Conservation (phyloP, 2,113 vertebrate species). For the Sigmodon hispidus region DNA sequence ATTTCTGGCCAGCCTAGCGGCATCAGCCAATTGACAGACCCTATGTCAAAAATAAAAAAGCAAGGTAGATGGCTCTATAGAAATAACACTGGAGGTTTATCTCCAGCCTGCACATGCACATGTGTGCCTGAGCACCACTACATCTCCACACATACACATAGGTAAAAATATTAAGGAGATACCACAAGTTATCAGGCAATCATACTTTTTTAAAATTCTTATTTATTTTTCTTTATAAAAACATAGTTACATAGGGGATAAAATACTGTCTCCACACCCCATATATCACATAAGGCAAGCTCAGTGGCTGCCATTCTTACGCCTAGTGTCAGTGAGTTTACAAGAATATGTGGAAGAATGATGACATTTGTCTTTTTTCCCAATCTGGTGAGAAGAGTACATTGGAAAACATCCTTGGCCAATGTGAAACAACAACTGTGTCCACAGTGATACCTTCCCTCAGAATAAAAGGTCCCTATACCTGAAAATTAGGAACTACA, state of each 20-base stretch:
- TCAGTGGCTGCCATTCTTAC: too few relatives aligned
- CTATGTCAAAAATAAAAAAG: background rate
- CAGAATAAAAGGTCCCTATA: background rate
- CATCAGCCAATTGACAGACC: background rate
- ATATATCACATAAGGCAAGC: background rate
- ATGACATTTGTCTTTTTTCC: background rate
- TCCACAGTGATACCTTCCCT: background rate
- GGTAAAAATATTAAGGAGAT: background rate
- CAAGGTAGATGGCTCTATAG: background rate
- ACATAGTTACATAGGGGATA: background rate
- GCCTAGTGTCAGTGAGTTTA: fast-evolving
- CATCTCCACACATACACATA: background rate
- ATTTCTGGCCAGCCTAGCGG: background rate
- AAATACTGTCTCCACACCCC: background rate
- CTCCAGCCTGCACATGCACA: background rate
- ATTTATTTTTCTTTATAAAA: background rate
- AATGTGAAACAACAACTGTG: background rate
- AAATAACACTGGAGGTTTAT: background rate
- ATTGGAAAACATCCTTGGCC: background rate
- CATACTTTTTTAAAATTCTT: background rate
- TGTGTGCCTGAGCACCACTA: background rate
- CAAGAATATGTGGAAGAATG: background rate
- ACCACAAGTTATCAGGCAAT: background rate
- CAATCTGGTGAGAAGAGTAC: background rate
- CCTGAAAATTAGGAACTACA: background rate